Evolutionary conservation across 2,797 vertebrate genomes (phyloP), one percentile per base, ranked within the genome.

Genomic region (Alca torda): DNA sequence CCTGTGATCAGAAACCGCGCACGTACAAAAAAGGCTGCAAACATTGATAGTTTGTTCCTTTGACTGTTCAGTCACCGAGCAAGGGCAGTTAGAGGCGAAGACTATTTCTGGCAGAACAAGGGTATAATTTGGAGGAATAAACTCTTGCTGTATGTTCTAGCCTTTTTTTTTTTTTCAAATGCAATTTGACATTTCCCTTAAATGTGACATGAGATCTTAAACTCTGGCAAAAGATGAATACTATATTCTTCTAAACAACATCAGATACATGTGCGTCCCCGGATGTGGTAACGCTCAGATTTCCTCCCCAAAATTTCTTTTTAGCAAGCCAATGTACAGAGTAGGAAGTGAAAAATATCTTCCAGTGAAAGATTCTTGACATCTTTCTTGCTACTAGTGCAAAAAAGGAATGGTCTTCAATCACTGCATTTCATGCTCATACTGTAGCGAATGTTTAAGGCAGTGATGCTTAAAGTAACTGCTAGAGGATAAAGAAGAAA

Each of bases 121-220:
- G 90, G 35, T 96, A 65, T 97, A 94, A 97, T 98, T 96, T 96
- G 84, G 82, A 94, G 90, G 67, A 80, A 90, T 93, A 89, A 96
- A 59, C 86, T 92, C 19, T 18, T 0, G 1, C 74, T 96, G 25
- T 91, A 54, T 48, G 48, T 81, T 87, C 64, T 68, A 87, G 30
- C 48, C 37, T 16, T 53, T 85, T 95, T 60, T 68, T 87, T 91
- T 87, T 91, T 30, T 45, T 45, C 16, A 92, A 96, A 87, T 68
- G 84, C 79, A 93, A 4, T 91, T 96, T 96, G 73, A 85, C 0
- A 3, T 96, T 96, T 88, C 74, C 43, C 39, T 94, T 94, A 97
- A 97, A 85, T 93, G 92, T 35, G 70, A 78, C 78, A 61, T 61
- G 77, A 95, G 63, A 64, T 83, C 88, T 93, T 67, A 65, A 69